Base-by-base conservation (phyloP, 1,140 invertebrate genomes). In the Gryllus bimaculatus region DNA sequence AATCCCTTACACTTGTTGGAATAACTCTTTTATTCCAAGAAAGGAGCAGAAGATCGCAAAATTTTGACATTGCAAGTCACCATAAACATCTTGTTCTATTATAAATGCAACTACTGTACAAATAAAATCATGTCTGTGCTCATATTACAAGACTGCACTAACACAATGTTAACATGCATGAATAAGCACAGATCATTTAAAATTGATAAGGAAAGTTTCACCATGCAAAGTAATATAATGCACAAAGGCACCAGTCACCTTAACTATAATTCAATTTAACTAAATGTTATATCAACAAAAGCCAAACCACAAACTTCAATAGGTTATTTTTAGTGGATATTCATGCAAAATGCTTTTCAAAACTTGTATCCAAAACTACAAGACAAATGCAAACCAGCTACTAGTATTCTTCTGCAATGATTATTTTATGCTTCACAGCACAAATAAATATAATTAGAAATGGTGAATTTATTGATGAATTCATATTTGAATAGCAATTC, bases 241-340 rank as follows among this genome's bases (percentile, higher is more conserved):
- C 54, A 66, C 18, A 18, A 66, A 66, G 54, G 54, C 54, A 66
- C 54, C 54, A 66, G 18, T 66, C 54, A 66, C 54, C 54, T 66
- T 18, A 18, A 66, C 54, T 66, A 66, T 66, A 18, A 66, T 66
- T 66, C 18, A 39, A 18, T 66, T 13, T 10, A 66, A 66, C 54
- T 66, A 66, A 66, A 66, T 66, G 54, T 66, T 66, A 66, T 66
- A 66, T 66, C 54, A 66, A 66, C 54, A 66, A 66, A 66, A 66
- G 54, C 54, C 54, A 66, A 66, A 66, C 54, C 54, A 66, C 54
- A 66, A 66, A 66, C 54, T 66, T 66, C 18, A 18, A 66, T 66
- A 13, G 54, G 10, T 66, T 39, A 39, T 13, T 66, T 66, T 66
- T 66, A 66, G 18, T 13, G 10, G 54, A 66, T 13, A 66, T 66